Evolutionary conservation across 2,888 invertebrate species (phyloP).

Genomic region (Perizoma flavofasciatum): DNA sequence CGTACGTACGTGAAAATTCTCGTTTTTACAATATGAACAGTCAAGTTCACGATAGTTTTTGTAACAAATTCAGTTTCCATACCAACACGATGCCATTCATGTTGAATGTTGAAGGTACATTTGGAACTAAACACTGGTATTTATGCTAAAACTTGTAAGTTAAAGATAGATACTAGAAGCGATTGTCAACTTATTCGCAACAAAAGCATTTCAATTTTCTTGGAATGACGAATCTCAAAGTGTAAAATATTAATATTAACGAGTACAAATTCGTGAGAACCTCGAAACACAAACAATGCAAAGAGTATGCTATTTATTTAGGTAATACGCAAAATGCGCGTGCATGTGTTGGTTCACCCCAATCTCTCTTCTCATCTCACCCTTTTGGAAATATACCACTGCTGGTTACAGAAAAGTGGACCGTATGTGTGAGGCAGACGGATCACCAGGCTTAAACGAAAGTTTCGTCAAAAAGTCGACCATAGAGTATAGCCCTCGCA

Average conservation of each 20-base stretch:
- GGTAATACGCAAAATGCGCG: conserved; percentile 78
- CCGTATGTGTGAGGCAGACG: conserved; percentile 37
- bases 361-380: conserved; percentile 45
- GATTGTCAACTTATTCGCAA: background rate
- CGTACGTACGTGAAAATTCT: too few species aligned
- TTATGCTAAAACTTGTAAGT: too few species aligned
- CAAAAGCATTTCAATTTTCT: conserved; percentile 7
- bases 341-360: conserved; percentile 71
- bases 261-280: conserved; percentile 70
- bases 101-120: too few species aligned
- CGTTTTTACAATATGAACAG: too few species aligned
- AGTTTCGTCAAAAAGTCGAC: conserved; percentile 32
- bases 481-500: conserved; percentile 29
- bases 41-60: too few species aligned
- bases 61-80: too few species aligned
- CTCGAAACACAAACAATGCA: conserved; percentile 58
- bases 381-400: conserved; percentile 29
- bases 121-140: too few species aligned
- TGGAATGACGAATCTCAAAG: conserved; percentile 15
- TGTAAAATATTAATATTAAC: conserved; percentile 46
- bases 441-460: conserved; percentile 23
- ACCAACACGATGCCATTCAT: too few species aligned
- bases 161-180: background rate
- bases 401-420: conserved; percentile 34
- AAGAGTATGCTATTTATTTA: conserved; percentile 74